These are phyloP conservation scores for Ptychoptera contaminata DNA, from an alignment of 2,888 invertebrate genomes.

Conservation along the genomic window DNA sequence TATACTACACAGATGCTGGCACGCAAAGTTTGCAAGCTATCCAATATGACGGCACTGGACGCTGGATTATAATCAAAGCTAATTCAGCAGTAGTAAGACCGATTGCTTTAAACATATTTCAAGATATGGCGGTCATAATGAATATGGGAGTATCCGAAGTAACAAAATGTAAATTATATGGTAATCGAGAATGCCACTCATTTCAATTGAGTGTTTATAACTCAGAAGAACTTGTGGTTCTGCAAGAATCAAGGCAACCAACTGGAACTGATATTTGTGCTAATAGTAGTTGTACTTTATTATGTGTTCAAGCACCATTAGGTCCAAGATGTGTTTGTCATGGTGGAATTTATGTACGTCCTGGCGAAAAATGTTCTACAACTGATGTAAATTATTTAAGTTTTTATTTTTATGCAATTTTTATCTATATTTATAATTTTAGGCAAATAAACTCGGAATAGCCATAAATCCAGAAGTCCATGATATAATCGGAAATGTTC, in stretches of 20 bases:
- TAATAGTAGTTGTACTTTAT: constrained; percentile 36
- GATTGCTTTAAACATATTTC: constrained; percentile 51
- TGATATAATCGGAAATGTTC: too few relatives aligned
- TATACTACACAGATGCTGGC: constrained; percentile 64
- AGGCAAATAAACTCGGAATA: background rate
- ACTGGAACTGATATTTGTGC: constrained; percentile 33
- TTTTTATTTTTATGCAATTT: background rate
- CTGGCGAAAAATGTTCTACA: constrained; percentile 22
- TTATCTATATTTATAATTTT: background rate
- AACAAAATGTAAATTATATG: constrained; percentile 42
- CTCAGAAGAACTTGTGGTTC: constrained; percentile 35
- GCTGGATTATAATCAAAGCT: constrained; percentile 31
- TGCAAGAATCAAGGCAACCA: constrained; percentile 40
- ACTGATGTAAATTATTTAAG: constrained; percentile 7
- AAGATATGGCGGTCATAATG: constrained; percentile 61
- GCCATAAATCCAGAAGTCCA: background rate
- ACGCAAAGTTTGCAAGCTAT: constrained; percentile 34
- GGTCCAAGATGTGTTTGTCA: constrained; percentile 40
- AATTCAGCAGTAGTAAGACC: constrained; percentile 37
- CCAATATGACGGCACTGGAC: constrained; percentile 33
- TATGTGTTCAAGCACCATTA: constrained; percentile 41
- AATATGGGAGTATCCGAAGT: constrained; percentile 37
- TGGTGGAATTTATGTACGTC: constrained; percentile 29
- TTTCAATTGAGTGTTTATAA: constrained; percentile 32
- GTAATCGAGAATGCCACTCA: constrained; percentile 31